Conservation (phyloP, 2,797 vertebrate genomes). For the Chelon auratus region DNA sequence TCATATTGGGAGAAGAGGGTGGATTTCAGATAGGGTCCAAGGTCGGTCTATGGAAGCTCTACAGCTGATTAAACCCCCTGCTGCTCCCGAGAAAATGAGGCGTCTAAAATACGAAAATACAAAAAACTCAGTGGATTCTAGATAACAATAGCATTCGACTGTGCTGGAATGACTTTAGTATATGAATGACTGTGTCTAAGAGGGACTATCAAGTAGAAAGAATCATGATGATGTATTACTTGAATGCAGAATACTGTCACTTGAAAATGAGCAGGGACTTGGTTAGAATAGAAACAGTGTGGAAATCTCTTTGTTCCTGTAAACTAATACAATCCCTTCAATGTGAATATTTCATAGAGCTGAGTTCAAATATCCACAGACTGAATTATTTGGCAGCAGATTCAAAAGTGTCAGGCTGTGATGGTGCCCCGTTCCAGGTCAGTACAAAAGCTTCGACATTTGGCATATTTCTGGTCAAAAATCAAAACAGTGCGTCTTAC, state of each 20-base stretch:
- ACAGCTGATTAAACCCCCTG: slow-evolving; percentile 42
- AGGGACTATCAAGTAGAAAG: background rate
- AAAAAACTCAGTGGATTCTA: background rate
- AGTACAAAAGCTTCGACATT: slow-evolving; percentile 49
- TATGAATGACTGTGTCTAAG: background rate
- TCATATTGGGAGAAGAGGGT: slow-evolving; percentile 46
- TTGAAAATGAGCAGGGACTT: background rate
- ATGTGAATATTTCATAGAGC: slow-evolving; percentile 67
- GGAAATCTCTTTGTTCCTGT: slow-evolving; percentile 40
- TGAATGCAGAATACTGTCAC: background rate
- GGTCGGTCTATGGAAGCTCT: slow-evolving; percentile 24
- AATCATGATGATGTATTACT: slow-evolving; percentile 2
- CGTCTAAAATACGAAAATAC: slow-evolving; percentile 1
- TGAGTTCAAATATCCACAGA: slow-evolving; percentile 52
- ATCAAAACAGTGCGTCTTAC: slow-evolving; percentile 22
- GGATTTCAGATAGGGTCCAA: slow-evolving; percentile 37
- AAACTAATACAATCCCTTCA: slow-evolving; percentile 44
- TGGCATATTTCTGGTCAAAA: slow-evolving; percentile 51
- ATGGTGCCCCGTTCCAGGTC: slow-evolving; percentile 44
- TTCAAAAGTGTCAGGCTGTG: slow-evolving; percentile 48
- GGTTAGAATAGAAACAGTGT: background rate
- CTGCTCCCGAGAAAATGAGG: slow-evolving; percentile 6
- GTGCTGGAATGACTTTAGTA: background rate
- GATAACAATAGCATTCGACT: background rate
- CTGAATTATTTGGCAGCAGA: slow-evolving; percentile 59